Base-by-base conservation (phyloP, 2,888 invertebrate genomes). In the Nymphalis polychloros region DNA sequence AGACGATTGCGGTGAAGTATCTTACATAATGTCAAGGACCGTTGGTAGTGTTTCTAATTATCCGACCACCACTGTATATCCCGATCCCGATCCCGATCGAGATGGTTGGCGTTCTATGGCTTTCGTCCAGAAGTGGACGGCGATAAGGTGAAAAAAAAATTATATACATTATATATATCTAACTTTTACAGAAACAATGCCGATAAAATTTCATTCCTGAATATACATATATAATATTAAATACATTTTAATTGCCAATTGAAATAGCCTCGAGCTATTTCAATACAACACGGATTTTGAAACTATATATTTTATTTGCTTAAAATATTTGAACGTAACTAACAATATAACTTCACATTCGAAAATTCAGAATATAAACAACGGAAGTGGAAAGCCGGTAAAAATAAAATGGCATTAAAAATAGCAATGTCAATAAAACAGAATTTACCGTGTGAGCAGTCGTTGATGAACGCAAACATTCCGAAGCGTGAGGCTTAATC, bases 381-480 rank as follows among this genome's bases (percentile, higher is more conserved):
- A 57, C 19, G 13, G 41, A 35, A 57, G 19, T 41, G 57, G 35
- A 41, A n/a, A 57, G 41, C 57, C 8, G 57, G 31, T 19, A 41
- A 57, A 35, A 57, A 57, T 57, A 41, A 57, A 57, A 57, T 10
- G 2, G 41, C 19, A 57, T 57, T 48, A 50, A 41, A 64, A 55
- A 61, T 53, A 35, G 63, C 65, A 62, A 63, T 68, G 69, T 71
- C 64, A 64, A 65, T 59, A 67, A 47, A 68, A 78, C 77, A 73
- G 74, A 76, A 79, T 81, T 81, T 53, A 59, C 72, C 76, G 77
- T 72, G 75, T 66, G 78, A 76, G 71, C 77, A 76, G 73, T 74
- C 67, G 73, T 72, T 81, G 82, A 84, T 83, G 80, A 83, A 82
- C 79, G 82, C 78, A 84, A 86, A 85, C 81, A 84, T 68, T 73